A percentile compares a stretch with the other conserved stretches of the same genome.
These are phyloP conservation scores for Drosophila trapezifrons DNA, from an alignment of 1,140 invertebrate species.

Conservation along the genomic window DNA sequence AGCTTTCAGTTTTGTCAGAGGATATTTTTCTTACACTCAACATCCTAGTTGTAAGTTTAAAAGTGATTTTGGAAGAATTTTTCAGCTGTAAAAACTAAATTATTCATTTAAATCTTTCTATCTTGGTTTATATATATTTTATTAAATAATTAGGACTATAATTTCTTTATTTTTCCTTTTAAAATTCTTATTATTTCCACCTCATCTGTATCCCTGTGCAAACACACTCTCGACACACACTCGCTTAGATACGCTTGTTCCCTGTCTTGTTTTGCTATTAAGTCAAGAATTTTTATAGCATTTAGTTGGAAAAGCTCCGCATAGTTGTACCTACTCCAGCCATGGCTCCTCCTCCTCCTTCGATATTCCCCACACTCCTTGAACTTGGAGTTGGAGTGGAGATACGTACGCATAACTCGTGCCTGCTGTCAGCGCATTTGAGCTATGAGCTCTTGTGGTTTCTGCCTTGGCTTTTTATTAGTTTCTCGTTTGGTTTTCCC, in stretches of 20 bases:
- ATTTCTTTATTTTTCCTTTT: background rate
- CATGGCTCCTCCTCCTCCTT: background rate
- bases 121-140: no score
- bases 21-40: no score
- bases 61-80: no score
- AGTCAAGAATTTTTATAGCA: slow-evolving; percentile 83
- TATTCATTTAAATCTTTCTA: no score
- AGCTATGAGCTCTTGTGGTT: slow-evolving; percentile 80
- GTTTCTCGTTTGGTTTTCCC: slow-evolving; percentile 69
- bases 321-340: slow-evolving; percentile 59
- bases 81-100: no score
- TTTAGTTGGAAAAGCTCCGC: slow-evolving; percentile 82
- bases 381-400: slow-evolving; percentile 11
- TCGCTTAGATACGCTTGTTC: slow-evolving; percentile 53
- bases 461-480: slow-evolving; percentile 79
- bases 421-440: slow-evolving; percentile 81
- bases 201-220: background rate
- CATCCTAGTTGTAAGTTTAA: no score
- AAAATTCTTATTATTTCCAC: background rate
- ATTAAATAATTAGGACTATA: no score
- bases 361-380: background rate
- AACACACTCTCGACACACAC: slow-evolving; percentile 24
- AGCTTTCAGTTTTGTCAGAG: no score
- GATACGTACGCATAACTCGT: slow-evolving; percentile 77
- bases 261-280: slow-evolving; percentile 81